Conservation (phyloP, 2,888 invertebrate species). For the Chalcis sispes region DNA sequence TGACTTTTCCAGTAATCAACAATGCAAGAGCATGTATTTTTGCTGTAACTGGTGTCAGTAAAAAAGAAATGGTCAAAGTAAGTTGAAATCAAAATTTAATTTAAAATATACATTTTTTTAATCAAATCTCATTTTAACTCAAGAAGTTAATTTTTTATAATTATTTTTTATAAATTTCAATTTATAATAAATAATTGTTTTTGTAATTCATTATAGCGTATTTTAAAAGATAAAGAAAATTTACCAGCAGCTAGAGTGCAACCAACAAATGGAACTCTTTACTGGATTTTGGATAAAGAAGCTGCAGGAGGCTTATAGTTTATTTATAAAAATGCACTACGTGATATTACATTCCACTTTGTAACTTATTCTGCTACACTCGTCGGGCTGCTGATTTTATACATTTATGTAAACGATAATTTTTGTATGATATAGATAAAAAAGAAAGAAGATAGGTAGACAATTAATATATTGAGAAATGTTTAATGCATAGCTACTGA, state of each 20-base stretch:
- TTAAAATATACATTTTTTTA: neutral
- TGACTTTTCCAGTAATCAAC: constrained; percentile 94
- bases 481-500: constrained; percentile 50
- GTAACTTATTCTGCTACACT: constrained; percentile 58
- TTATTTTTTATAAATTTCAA: neutral
- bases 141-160: constrained; percentile 2
- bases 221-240: constrained; percentile 85
- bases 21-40: constrained; percentile 90
- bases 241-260: constrained; percentile 87
- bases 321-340: constrained; percentile 32
- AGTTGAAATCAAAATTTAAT: constrained; percentile 54
- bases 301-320: constrained; percentile 65
- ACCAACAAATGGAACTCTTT: constrained; percentile 82
- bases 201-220: constrained; percentile 80
- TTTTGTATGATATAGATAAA: constrained; percentile 61
- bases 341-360: constrained; percentile 63
- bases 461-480: constrained; percentile 55
- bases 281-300: constrained; percentile 77
- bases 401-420: constrained; percentile 60
- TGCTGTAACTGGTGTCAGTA: constrained; percentile 88
- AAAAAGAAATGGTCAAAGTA: constrained; percentile 93
- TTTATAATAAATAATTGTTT: constrained; percentile 2
- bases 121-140: too few species aligned
- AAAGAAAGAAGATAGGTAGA: constrained; percentile 47
- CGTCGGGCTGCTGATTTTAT: constrained; percentile 61